Conservation (phyloP, 2,797 vertebrate genomes). For the Phoebastria nigripes region DNA sequence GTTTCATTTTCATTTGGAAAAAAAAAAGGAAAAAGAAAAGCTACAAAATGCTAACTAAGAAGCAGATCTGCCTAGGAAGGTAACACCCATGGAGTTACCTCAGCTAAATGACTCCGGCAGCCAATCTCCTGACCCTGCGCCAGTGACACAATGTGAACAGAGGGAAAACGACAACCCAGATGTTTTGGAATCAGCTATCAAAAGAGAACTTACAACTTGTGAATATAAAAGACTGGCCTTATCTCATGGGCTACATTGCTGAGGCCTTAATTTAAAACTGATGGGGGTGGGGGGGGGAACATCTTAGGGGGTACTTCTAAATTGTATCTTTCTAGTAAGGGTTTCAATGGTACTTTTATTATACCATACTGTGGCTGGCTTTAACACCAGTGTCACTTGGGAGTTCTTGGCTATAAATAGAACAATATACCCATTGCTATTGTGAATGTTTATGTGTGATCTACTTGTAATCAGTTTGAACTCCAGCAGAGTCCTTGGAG, state of each 20-base stretch:
- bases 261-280: conserved; percentile 85
- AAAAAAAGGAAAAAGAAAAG: background rate
- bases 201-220: conserved; percentile 68
- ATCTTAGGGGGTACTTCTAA: conserved; percentile 73
- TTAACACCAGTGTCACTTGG: conserved; percentile 44
- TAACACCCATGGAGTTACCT: background rate
- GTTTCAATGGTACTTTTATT: conserved; percentile 82
- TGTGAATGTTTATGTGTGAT: conserved; percentile 64
- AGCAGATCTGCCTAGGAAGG: conserved; percentile 22
- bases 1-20: background rate
- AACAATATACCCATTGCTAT: conserved; percentile 50
- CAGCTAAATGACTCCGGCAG: background rate
- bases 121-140: background rate
- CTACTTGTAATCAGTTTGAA: conserved; percentile 72
- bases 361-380: conserved; percentile 81
- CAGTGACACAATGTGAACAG: background rate
- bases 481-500: conserved; percentile 70
- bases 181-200: conserved; percentile 18
- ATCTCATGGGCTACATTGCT: conserved; percentile 70
- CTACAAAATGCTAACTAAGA: conserved; percentile 19
- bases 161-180: background rate
- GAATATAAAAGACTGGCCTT: conserved; percentile 76
- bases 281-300: background rate
- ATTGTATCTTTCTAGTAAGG: conserved; percentile 66
- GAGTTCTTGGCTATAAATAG: conserved; percentile 66